Conservation (phyloP, 1,140 invertebrate genomes). For the Trachelipus rathkii region DNA sequence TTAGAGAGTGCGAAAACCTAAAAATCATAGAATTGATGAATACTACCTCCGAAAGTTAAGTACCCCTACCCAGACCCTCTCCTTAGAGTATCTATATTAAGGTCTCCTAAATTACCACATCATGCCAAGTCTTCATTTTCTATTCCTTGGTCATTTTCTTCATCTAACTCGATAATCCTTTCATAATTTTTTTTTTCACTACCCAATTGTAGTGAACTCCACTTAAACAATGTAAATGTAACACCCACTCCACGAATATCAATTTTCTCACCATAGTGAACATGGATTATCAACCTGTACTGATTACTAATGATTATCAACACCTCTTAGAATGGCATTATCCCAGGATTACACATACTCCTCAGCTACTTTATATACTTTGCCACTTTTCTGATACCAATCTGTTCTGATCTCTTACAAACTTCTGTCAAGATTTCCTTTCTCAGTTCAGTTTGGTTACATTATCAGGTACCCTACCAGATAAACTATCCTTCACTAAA, state of each 20-base stretch:
- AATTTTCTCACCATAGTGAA: constrained; percentile 3
- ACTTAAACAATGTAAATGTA: neutral
- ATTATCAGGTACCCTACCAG: neutral
- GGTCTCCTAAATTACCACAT: too few species aligned
- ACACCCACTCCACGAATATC: neutral
- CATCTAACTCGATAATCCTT: too few species aligned
- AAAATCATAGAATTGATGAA: too few species aligned
- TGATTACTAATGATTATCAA: neutral
- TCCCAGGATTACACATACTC: neutral
- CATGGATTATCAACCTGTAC: neutral
- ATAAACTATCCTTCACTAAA: neutral
- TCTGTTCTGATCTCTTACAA: neutral
- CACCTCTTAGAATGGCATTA: neutral
- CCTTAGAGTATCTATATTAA: too few species aligned
- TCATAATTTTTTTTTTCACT: too few species aligned
- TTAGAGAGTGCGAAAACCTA: too few species aligned
- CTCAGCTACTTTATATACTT: neutral
- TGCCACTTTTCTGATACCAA: neutral
- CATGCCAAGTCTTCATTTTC: too few species aligned
- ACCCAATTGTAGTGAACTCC: constrained; percentile 10
- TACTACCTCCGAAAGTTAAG: too few species aligned
- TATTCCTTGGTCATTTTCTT: too few species aligned
- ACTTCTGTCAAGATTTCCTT: neutral
- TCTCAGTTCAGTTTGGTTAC: neutral
- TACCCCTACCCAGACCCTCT: too few species aligned